Base-by-base conservation (phyloP, 2,113 vertebrate species). In the Typhlomys cinereus region DNA sequence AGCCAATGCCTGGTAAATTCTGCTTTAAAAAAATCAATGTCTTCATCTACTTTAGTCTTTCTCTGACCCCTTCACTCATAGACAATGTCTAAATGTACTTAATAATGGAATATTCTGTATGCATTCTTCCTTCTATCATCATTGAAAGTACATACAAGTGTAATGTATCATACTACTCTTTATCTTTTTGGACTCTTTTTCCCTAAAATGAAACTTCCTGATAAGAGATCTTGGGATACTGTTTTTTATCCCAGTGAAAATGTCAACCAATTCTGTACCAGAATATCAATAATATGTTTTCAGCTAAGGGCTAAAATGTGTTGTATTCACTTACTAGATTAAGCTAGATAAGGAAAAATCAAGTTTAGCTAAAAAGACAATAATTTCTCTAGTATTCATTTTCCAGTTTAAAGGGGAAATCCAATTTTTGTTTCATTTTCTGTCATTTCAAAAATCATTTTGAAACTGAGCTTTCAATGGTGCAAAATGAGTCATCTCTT, bases 391-490 rank as follows among this genome's bases (percentile, higher is more conserved):
- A 23, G n/a, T 41, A 80, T 79, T 92, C 75, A 62, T 88, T 85
- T 89, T 66, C 48, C 64, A 85, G 71, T 75, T 39, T 78, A 61
- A 34, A 67, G 46, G 2, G 27, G n/a, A 69, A 85, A 78, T 92
- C 29, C 54, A 82, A 78, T 85, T 90, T 91, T 34, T 62, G 46
- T 21, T 88, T 88, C 83, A 52, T 89, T 86, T 78, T 80, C 67
- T 69, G 57, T 93, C 29, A n/a, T 76, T 95, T 90, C 61, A 64
- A 85, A 94, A 91, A 79, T 54, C 82, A 88, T 74, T 90, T 95
- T 74, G 76, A 71, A 94, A 27, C 54, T 84, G 39, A 87, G 36
- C 27, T 95, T 94, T 93, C 62, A 88, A 14, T 88, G 46, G 78
- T 44, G 74, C 36, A 73, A 95, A 85, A 90, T 88, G 48, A 88